phyloP scores from a whole-genome alignment of 2,797 vertebrate species.

The Gambelia wislizenii region DNA sequence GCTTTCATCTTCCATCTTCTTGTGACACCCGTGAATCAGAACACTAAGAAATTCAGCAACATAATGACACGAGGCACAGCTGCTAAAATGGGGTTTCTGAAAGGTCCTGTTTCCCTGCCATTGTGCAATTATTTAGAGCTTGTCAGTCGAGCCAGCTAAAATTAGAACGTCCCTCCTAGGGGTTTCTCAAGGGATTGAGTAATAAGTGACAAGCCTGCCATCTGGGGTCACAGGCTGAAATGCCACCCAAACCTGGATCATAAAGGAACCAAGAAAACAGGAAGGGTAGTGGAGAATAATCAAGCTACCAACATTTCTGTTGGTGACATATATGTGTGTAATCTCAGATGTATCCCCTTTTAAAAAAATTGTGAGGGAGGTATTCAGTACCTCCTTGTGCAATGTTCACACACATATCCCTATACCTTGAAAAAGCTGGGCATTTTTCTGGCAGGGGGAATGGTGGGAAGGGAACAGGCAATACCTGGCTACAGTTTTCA shows the following conservation, averaged over 20 bases:
- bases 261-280: background rate
- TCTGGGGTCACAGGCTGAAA: constrained; percentile 9
- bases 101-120: background rate
- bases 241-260: no score
- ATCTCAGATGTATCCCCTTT: background rate
- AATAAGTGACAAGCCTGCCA: background rate
- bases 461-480: no score
- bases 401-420: no score
- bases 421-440: no score
- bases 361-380: background rate
- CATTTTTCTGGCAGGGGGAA: no score
- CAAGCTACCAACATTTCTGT: background rate
- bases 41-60: constrained; percentile 8
- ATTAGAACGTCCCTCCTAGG: background rate
- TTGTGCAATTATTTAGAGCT: constrained; percentile 21
- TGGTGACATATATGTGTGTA: background rate
- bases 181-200: background rate
- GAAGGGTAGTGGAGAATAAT: background rate
- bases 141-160: constrained; percentile 4
- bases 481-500: no score
- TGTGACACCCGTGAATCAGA: background rate
- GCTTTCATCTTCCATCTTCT: background rate
- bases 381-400: no score
- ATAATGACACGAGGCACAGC: background rate
- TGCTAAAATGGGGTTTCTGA: background rate